Evolutionary conservation across 2,113 vertebrate species (phyloP).

Genomic region (Pica pica): DNA sequence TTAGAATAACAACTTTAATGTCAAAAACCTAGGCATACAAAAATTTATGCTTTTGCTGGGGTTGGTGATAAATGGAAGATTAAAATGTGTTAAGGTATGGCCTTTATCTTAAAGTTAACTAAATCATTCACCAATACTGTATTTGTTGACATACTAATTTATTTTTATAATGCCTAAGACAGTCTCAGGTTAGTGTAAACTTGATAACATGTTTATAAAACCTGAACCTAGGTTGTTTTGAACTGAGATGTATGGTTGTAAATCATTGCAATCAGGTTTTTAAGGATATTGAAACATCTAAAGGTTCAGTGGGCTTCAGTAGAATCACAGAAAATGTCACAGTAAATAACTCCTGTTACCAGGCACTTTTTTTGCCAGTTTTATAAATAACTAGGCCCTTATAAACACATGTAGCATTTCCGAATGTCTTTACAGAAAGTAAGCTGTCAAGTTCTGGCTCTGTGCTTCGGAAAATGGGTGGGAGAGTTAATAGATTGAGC

Average conservation of each 20-base stretch:
- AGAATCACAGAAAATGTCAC: not conserved
- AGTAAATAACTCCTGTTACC: not conserved
- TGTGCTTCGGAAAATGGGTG: conserved; percentile 1
- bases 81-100: not conserved
- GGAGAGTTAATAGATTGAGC: conserved; percentile 25
- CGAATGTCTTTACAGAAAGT: not conserved
- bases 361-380: not conserved
- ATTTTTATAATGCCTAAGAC: not conserved
- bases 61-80: not conserved
- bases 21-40: not conserved
- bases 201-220: not conserved
- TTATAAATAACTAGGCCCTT: conserved; percentile 14
- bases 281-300: not conserved
- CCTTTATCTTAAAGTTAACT: not conserved
- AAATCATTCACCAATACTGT: not conserved
- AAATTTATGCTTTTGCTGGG: not conserved
- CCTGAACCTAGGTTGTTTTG: not conserved
- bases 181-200: not conserved
- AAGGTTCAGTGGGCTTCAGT: not conserved
- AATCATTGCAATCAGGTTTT: not conserved
- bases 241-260: not conserved
- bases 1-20: not conserved
- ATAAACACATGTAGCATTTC: not conserved
- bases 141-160: not conserved
- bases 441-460: conserved; percentile 24